A percentile compares a stretch with the other conserved stretches of the same genome.
Conservation (phyloP, 2,797 vertebrate genomes). For the Craterocephalus amniculus region DNA sequence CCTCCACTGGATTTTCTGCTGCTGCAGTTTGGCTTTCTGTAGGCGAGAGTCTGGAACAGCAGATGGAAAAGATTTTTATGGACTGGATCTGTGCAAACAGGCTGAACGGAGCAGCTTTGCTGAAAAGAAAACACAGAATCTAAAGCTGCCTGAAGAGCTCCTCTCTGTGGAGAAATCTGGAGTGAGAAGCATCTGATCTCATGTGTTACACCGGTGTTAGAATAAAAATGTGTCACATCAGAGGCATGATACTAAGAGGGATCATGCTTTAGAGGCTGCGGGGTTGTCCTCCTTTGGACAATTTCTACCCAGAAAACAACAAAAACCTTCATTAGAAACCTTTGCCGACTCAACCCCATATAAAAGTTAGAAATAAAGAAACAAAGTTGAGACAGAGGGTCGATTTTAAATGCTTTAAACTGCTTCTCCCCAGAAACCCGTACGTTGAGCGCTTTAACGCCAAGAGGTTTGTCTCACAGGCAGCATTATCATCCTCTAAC, state of each 20-base stretch:
- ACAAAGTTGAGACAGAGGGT: neutral
- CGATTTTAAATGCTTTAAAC: neutral
- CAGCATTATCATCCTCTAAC: neutral
- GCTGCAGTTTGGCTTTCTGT: conserved; percentile 35
- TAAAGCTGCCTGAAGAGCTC: conserved; percentile 12
- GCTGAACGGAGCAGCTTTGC: conserved; percentile 43
- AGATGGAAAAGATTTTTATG: conserved; percentile 66
- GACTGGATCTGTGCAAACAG: conserved; percentile 43
- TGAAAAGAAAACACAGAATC: conserved; percentile 22
- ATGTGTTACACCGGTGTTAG: neutral
- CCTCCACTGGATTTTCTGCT: conserved; percentile 38
- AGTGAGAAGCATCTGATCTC: neutral
- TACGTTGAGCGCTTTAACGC: neutral
- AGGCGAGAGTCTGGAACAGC: conserved; percentile 62
- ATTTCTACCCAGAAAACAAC: neutral
- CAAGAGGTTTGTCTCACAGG: conserved; percentile 2
- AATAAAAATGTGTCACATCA: neutral
- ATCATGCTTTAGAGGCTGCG: neutral
- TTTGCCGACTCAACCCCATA: neutral
- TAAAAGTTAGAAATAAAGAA: neutral
- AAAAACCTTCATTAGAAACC: neutral
- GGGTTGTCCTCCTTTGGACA: neutral
- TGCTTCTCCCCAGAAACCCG: neutral
- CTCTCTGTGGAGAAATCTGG: neutral
- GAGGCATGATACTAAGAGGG: too few species aligned